A percentile compares a stretch with the other conserved stretches of the same genome.
These are phyloP conservation scores for Halyomorpha halys DNA, from an alignment of 1,140 invertebrate species.

Conservation along the genomic window DNA sequence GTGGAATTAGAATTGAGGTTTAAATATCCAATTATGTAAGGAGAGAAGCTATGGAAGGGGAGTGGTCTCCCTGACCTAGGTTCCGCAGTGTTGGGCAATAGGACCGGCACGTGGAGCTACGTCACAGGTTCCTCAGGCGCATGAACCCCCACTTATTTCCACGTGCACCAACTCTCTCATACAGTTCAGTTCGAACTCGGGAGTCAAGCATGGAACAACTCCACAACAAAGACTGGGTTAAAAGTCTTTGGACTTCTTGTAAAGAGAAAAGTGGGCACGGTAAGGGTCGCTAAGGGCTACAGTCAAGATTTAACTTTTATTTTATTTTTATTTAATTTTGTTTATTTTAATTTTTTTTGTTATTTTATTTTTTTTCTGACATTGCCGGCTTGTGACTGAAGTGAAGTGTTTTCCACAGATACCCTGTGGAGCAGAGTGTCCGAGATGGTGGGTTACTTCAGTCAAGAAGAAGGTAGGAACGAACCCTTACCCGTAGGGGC, in stretches of 20 bases:
- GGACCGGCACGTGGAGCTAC: conserved; percentile 24
- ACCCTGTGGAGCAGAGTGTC: conserved; percentile 35
- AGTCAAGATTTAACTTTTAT: conserved; percentile 5
- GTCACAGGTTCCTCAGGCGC: conserved; percentile 25
- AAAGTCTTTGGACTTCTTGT: conserved; percentile 33
- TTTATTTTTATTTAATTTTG: conserved; percentile 17
- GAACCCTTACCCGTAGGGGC: conserved; percentile 31
- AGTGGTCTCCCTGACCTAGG: conserved; percentile 8
- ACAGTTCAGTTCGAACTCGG: conserved; percentile 23
- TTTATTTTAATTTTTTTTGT: conserved; percentile 4
- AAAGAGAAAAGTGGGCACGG: conserved; percentile 21
- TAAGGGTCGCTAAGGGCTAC: conserved; percentile 21
- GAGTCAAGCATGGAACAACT: conserved; percentile 27
- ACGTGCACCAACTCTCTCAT: conserved; percentile 26
- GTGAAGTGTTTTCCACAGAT: conserved; percentile 30
- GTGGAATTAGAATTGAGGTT: background rate
- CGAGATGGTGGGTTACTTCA: conserved; percentile 36
- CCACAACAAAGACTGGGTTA: conserved; percentile 34
- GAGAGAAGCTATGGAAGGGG: conserved; percentile 9
- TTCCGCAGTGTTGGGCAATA: conserved; percentile 21
- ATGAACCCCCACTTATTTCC: conserved; percentile 24
- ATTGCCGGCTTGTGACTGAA: conserved; percentile 14
- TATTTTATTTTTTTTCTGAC: background rate
- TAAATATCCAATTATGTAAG: conserved; percentile 13
- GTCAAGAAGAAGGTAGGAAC: conserved; percentile 29